A percentile compares a stretch with the other conserved stretches of the same genome.
These are phyloP conservation scores for Lepidurus apus DNA, from an alignment of 1,140 invertebrate species.

Conservation along the genomic window DNA sequence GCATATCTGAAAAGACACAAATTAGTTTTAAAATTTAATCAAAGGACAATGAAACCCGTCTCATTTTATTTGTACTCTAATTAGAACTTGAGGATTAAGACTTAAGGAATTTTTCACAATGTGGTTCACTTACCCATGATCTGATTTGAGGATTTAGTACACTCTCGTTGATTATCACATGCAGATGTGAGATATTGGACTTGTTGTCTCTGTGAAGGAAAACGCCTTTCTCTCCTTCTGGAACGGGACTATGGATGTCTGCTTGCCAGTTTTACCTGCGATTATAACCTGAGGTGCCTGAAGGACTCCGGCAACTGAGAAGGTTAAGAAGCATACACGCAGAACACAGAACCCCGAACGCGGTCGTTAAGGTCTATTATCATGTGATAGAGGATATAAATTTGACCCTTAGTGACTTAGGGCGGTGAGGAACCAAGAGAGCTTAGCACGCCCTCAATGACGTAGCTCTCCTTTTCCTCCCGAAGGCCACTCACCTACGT, in stretches of 20 bases:
- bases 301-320: neutral
- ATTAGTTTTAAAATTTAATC: neutral
- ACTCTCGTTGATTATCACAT: neutral
- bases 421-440: neutral
- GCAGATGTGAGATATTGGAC: neutral
- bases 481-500: neutral
- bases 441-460: neutral
- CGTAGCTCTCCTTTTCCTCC: neutral
- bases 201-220: constrained; percentile 18
- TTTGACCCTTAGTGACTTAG: neutral
- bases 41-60: neutral
- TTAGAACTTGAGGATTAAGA: neutral
- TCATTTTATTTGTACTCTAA: neutral
- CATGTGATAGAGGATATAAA: neutral
- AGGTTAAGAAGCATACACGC: neutral
- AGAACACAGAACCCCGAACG: neutral
- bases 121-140: neutral
- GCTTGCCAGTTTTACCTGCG: constrained; percentile 7
- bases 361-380: neutral
- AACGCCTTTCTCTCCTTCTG: neutral
- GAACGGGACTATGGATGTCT: constrained; percentile 9
- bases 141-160: neutral
- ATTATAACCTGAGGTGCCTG: neutral
- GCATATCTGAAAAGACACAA: neutral
- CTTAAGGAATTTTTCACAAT: neutral